Base-by-base conservation (phyloP, 2,797 vertebrate species). In the Salmo trutta region DNA sequence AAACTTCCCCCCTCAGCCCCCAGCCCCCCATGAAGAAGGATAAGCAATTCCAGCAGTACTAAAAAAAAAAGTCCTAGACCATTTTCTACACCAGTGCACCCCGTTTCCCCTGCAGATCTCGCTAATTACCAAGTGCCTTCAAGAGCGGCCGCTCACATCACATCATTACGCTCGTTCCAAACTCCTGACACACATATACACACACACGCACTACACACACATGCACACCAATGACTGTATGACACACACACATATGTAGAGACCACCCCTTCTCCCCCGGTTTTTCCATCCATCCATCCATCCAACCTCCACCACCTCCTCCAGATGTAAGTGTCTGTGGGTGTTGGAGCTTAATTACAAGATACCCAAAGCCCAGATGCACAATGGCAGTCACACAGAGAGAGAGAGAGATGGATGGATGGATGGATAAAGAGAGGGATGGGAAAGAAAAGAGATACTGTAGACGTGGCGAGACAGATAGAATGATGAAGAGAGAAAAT, bases 61-160 rank as follows among this genome's bases (percentile, higher is more conserved):
- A 56, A n/a, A 56, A 3, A 56, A 3, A 19, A 56, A 56, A 7
- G 54, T 5, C 10, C 12, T 4, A 27, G 10, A 21, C 59, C 59
- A 64, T 27, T 64, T 64, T 64, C 59, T 64, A 64, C 59, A 64
- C 21, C 59, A 27, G 4, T 64, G 59, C 59, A 64, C 59, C 59
- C 59, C 10, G 10, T 21, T 24, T 21, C 24, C 21, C 59, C 21
- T 64, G 59, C 21, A 64, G 59, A 24, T 64, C 59, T 64, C 1
- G 21, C 59, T 64, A 64, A 64, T 64, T 64, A 64, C 59, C 59
- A 64, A 64, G 59, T 64, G 59, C 21, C 59, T 64, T 64, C 21
- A 64, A 24, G 59, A 64, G 21, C 21, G 12, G 21, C 59, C 59
- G 59, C 21, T 64, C 59, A 64, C 59, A 19, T 24, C 59, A 27